These are phyloP conservation scores for Cebidichthys violaceus DNA, from an alignment of 2,113 vertebrate species.

Conservation along the genomic window DNA sequence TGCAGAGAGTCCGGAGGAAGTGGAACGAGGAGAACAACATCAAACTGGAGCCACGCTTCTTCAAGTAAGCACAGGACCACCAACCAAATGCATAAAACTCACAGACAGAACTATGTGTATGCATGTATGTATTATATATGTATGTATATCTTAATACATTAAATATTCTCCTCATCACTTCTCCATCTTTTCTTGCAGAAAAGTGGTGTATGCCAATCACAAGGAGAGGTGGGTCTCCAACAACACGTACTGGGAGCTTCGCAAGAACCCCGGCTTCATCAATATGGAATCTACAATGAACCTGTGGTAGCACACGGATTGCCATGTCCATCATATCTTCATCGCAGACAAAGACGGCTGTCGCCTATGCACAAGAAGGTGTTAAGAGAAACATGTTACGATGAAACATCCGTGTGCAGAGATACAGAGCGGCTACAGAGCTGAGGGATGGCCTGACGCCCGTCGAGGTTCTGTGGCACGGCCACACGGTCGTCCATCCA, in stretches of 20 bases:
- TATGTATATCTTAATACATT: too few relatives aligned
- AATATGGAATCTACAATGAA: constrained; percentile 89
- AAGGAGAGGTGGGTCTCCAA: constrained; percentile 98
- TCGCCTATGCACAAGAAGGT: constrained; percentile 95
- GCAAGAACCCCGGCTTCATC: constrained; percentile 97
- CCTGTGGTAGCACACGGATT: constrained; percentile 90
- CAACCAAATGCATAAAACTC: neutral
- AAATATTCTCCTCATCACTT: neutral
- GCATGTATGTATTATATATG: neutral
- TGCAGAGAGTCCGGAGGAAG: constrained; percentile 91
- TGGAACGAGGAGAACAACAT: constrained; percentile 94
- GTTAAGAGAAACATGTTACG: constrained; percentile 50
- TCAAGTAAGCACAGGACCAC: constrained; percentile 88
- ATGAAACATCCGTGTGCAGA: constrained; percentile 47
- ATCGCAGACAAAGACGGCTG: constrained; percentile 80
- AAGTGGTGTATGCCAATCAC: constrained; percentile 92
- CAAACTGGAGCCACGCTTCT: constrained; percentile 94
- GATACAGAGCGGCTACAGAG: constrained; percentile 39
- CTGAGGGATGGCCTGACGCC: constrained; percentile 33
- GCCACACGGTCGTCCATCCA: constrained; percentile 44
- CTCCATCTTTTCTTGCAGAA: constrained; percentile 83
- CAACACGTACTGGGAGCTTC: constrained; percentile 96
- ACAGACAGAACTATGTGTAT: constrained; percentile 23
- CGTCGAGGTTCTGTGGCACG: constrained; percentile 18
- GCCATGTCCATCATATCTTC: constrained; percentile 83